Conservation (phyloP, 1,140 invertebrate genomes). For the Bacillus rossius region DNA sequence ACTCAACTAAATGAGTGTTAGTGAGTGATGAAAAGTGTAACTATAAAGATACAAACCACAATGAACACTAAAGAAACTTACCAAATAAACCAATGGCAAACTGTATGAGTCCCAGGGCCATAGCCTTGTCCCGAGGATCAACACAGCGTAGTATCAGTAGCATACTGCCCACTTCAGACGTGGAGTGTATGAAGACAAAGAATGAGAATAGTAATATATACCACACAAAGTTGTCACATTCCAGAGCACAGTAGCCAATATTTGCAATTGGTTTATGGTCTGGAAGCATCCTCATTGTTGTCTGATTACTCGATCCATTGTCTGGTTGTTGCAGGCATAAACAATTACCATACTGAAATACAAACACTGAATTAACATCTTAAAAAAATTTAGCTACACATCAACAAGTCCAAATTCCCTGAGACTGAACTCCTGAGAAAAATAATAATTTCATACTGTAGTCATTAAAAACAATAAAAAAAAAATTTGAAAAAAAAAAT, state of each 20-base stretch:
- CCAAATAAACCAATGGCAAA: constrained; percentile 90
- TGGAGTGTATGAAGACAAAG: constrained; percentile 87
- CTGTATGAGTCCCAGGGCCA: constrained; percentile 89
- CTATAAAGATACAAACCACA: too few relatives aligned
- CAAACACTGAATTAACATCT: constrained; percentile 13
- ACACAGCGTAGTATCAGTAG: constrained; percentile 85
- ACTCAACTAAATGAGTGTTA: too few relatives aligned
- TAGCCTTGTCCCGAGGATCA: constrained; percentile 86
- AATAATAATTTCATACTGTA: too few relatives aligned
- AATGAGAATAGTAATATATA: constrained; percentile 84
- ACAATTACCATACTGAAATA: constrained; percentile 63
- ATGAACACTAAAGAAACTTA: constrained; percentile 36
- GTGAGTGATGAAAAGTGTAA: too few relatives aligned
- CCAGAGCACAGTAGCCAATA: constrained; percentile 70
- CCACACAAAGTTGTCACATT: constrained; percentile 71
- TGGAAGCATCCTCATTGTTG: background rate
- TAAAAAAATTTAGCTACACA: background rate
- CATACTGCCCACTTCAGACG: constrained; percentile 87
- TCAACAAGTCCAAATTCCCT: too few relatives aligned
- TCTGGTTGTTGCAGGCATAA: constrained; percentile 51
- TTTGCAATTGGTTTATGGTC: constrained; percentile 35
- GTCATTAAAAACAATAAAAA: too few relatives aligned
- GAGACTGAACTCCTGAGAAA: too few relatives aligned
- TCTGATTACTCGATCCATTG: background rate
- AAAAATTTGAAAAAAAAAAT: too few relatives aligned